These are phyloP conservation scores for Macrosiphum euphorbiae DNA, from an alignment of 2,888 invertebrate genomes.

Conservation along the genomic window DNA sequence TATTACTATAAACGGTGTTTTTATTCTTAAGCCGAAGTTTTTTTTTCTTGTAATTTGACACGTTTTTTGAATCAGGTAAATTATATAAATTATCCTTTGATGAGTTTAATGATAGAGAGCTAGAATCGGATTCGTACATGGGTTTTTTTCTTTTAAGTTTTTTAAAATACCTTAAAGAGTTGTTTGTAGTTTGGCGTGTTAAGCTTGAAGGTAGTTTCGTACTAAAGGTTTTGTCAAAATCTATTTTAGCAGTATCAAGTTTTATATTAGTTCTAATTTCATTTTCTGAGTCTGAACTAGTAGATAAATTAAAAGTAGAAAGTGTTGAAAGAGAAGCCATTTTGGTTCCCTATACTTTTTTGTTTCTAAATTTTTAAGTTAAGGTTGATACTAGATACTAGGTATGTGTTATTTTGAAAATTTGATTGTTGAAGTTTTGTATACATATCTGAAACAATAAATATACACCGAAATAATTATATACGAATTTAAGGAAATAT, in stretches of 20 bases:
- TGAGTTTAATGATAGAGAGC: neutral
- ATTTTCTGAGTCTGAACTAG: slow-evolving; percentile 48
- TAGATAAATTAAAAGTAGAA: neutral
- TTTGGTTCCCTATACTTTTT: neutral
- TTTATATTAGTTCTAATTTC: neutral
- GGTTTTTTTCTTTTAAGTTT: slow-evolving; percentile 15
- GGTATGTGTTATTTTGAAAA: neutral
- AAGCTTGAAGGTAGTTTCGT: neutral
- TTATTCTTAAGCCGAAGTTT: neutral
- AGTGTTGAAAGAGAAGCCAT: slow-evolving; percentile 12
- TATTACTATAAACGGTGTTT: neutral
- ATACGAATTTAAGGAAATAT: neutral
- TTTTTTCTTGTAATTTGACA: neutral
- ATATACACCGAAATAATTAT: neutral
- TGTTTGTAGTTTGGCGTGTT: slow-evolving; percentile 21
- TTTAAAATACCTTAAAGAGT: slow-evolving; percentile 40
- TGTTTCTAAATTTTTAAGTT: neutral
- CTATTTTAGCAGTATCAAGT: neutral
- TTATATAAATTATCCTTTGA: neutral
- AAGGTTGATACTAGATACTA: neutral
- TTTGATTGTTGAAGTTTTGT: neutral
- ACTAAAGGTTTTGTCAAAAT: neutral
- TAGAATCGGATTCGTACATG: neutral
- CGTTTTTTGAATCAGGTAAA: slow-evolving; percentile 10
- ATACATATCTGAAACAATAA: slow-evolving; percentile 4